Conservation (phyloP, 2,888 invertebrate genomes). For the Chloroclysta siterata region DNA sequence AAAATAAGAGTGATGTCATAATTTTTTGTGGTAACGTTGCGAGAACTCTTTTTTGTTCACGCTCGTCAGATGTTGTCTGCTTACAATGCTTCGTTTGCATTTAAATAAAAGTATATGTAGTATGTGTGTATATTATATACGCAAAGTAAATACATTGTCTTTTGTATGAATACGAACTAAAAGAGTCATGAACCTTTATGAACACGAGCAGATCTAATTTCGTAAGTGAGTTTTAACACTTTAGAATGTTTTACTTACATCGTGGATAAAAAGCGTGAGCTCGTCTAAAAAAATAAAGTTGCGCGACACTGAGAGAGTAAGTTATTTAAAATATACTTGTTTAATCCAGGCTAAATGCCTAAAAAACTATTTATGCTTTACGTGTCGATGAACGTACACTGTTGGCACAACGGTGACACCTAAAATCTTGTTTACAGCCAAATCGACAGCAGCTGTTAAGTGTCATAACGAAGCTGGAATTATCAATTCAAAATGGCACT, state of each 20-base stretch:
- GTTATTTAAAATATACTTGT: no score
- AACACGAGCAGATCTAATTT: slow-evolving; percentile 34
- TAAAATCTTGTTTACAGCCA: slow-evolving; percentile 61
- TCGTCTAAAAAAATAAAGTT: not conserved
- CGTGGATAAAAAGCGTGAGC: not conserved
- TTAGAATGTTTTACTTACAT: not conserved
- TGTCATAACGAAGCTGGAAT: slow-evolving; percentile 45
- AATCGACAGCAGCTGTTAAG: slow-evolving; percentile 62
- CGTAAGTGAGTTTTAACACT: slow-evolving; percentile 2
- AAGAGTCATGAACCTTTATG: slow-evolving; percentile 36
- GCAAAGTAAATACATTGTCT: slow-evolving; percentile 21
- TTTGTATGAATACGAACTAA: slow-evolving; percentile 26
- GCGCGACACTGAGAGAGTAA: not conserved
- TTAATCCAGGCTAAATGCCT: slow-evolving; percentile 4
- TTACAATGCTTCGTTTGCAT: slow-evolving; percentile 65
- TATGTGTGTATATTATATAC: slow-evolving; percentile 6
- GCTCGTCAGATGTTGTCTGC: slow-evolving; percentile 63
- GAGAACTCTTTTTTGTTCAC: slow-evolving; percentile 73
- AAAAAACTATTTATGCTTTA: slow-evolving; percentile 47
- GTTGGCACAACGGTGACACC: slow-evolving; percentile 61
- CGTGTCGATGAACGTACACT: slow-evolving; percentile 65
- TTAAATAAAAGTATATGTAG: slow-evolving; percentile 46
- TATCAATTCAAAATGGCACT: slow-evolving; percentile 37
- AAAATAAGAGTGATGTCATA: slow-evolving; percentile 73
- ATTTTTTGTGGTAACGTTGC: slow-evolving; percentile 71